Evolutionary conservation across 2,113 vertebrate genomes (phyloP).

Genomic region (Boulengeromyrus knoepffleri): DNA sequence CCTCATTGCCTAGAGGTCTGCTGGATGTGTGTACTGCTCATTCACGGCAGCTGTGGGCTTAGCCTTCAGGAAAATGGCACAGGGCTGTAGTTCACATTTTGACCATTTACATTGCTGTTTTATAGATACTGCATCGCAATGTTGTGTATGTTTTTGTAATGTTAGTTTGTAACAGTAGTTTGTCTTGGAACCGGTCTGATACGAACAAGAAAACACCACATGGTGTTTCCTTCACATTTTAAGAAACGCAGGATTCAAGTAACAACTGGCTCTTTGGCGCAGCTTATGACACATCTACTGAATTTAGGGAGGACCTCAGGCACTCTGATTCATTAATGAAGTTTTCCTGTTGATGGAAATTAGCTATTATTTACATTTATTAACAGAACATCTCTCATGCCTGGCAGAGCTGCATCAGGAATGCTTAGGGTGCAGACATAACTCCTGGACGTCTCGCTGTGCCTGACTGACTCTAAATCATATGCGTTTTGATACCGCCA

Average conservation of each 20-base stretch:
- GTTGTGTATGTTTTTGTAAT: background rate
- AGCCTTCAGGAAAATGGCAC: background rate
- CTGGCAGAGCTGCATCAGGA: constrained; percentile 20
- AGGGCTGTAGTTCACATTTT: background rate
- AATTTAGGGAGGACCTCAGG: constrained; percentile 20
- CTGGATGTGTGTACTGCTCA: background rate
- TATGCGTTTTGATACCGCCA: background rate
- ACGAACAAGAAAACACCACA: background rate
- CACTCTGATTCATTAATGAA: constrained; percentile 21
- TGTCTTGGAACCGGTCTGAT: background rate
- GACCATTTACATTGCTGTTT: background rate
- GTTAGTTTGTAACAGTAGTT: background rate
- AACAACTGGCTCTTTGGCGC: constrained; percentile 13
- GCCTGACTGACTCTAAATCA: constrained; percentile 15
- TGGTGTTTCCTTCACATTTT: constrained; percentile 6
- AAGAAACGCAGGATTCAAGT: background rate
- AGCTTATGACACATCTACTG: constrained; percentile 23
- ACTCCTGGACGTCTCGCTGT: constrained; percentile 20
- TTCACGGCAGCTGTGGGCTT: background rate
- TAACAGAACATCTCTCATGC: constrained; percentile 24
- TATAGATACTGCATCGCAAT: background rate
- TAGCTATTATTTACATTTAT: constrained; percentile 36
- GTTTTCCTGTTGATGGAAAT: constrained; percentile 20
- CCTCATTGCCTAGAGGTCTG: background rate
- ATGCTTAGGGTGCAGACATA: constrained; percentile 17